Evolutionary conservation across 1,140 invertebrate genomes (phyloP).

Genomic region (Scaptomyza montana): DNA sequence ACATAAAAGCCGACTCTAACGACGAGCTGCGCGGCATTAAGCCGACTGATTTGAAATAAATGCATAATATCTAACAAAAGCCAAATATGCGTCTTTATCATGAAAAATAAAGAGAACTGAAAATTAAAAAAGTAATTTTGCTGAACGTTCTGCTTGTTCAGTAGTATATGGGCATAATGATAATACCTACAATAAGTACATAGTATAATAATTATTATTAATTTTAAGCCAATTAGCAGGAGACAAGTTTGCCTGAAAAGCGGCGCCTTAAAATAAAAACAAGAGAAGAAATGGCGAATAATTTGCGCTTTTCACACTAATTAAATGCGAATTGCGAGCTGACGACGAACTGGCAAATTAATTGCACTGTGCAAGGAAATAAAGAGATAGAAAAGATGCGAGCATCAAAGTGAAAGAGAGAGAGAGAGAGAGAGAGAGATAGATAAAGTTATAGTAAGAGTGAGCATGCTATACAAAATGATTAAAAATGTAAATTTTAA

Average conservation of each 20-base stretch:
- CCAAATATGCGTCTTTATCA: slow-evolving; percentile 52
- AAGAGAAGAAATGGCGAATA: slow-evolving; percentile 46
- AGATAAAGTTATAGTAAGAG: neutral
- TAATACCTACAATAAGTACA: slow-evolving; percentile 52
- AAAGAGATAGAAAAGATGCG: neutral
- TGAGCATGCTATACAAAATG: slow-evolving; percentile 61
- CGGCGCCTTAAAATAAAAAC: slow-evolving; percentile 26
- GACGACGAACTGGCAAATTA: slow-evolving; percentile 57
- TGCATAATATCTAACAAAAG: neutral
- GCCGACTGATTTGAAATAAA: slow-evolving; percentile 38
- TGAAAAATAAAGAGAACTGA: neutral
- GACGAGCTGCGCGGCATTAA: slow-evolving; percentile 3
- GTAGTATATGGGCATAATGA: slow-evolving; percentile 36
- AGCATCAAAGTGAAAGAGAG: neutral
- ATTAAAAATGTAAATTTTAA: slow-evolving; percentile 82
- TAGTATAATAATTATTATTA: slow-evolving; percentile 61
- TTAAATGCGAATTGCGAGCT: slow-evolving; percentile 71
- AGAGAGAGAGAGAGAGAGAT: neutral
- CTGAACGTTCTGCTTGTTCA: slow-evolving; percentile 3
- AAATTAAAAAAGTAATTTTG: neutral
- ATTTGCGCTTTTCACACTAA: slow-evolving; percentile 81
- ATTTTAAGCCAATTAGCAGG: slow-evolving; percentile 72
- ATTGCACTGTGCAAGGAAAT: slow-evolving; percentile 44
- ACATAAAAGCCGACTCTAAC: too few species aligned
- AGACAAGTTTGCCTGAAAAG: slow-evolving; percentile 34